Percentiles rank a stretch among this genome's conserved stretches.
Conservation (phyloP, 1,140 invertebrate species). For the Copidosoma floridanum region DNA sequence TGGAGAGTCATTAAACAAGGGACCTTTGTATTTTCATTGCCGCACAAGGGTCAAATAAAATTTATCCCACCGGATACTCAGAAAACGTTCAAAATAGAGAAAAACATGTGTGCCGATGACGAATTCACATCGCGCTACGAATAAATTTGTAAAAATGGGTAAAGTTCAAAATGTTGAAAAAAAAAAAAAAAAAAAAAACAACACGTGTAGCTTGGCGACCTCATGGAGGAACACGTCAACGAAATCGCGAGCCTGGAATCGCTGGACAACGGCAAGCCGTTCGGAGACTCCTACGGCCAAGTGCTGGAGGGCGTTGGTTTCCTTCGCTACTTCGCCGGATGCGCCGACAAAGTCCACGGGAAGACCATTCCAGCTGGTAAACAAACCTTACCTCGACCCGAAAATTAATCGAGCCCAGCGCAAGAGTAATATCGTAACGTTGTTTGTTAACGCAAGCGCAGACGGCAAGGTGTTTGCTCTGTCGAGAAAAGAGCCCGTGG, state of each 20-base stretch:
- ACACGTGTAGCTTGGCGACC: constrained; percentile 60
- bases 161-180: too few relatives aligned
- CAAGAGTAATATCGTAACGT: not conserved
- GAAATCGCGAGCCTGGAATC: constrained; percentile 65
- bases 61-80: too few relatives aligned
- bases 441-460: constrained; percentile 26
- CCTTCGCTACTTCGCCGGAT: constrained; percentile 73
- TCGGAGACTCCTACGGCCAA: constrained; percentile 60
- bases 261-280: constrained; percentile 75
- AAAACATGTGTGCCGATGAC: too few relatives aligned
- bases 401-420: not conserved
- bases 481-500: constrained; percentile 75
- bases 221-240: constrained; percentile 61
- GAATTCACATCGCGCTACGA: too few relatives aligned
- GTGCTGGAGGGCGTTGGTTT: constrained; percentile 57
- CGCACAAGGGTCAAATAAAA: too few relatives aligned
- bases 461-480: constrained; percentile 61
- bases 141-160: too few relatives aligned
- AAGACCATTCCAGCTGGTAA: constrained; percentile 63
- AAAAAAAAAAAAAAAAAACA: too few relatives aligned
- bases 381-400: not conserved
- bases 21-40: too few relatives aligned
- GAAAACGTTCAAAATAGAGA: too few relatives aligned
- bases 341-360: constrained; percentile 74
- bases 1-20: too few relatives aligned